A percentile compares a stretch with the other conserved stretches of the same genome.
These are phyloP conservation scores for Leptestheria dahalacensis DNA, from an alignment of 1,140 invertebrate species.

Conservation along the genomic window DNA sequence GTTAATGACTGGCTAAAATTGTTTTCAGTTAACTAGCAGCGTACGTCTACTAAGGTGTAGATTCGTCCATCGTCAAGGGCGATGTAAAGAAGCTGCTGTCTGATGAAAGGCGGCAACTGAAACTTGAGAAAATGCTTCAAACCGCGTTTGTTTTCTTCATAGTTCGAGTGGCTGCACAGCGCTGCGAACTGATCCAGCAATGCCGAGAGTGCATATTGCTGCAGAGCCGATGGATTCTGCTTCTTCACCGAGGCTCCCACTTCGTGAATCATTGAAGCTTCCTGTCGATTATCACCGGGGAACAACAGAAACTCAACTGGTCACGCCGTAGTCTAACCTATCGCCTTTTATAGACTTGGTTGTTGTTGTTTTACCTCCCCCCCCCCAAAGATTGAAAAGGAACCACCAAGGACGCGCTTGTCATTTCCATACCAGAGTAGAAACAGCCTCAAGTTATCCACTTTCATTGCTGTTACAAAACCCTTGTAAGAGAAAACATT, in stretches of 20 bases:
- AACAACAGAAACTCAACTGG: no score
- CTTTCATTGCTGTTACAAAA: no score
- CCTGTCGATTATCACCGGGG: not conserved
- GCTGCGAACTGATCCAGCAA: not conserved
- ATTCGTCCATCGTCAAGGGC: not conserved
- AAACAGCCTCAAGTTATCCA: no score
- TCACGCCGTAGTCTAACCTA: no score
- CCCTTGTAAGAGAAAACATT: no score
- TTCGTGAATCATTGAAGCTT: not conserved
- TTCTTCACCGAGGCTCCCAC: not conserved
- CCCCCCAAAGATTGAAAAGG: no score
- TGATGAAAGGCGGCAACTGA: not conserved
- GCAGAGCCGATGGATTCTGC: not conserved
- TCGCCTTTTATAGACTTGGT: no score
- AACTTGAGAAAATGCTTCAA: slow-evolving; percentile 6
- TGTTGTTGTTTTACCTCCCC: no score
- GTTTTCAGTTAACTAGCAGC: no score
- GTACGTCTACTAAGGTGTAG: slow-evolving; percentile 6
- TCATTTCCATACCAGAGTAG: no score
- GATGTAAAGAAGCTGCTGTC: not conserved
- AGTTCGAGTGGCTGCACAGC: not conserved
- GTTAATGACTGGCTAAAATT: not conserved
- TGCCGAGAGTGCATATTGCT: not conserved
- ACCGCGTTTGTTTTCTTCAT: slow-evolving; percentile 4
- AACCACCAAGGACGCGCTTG: no score